Evolutionary conservation across 2,888 invertebrate species (phyloP), one percentile per base, ranked within the genome.

Genomic region (Drosophila affinis): DNA sequence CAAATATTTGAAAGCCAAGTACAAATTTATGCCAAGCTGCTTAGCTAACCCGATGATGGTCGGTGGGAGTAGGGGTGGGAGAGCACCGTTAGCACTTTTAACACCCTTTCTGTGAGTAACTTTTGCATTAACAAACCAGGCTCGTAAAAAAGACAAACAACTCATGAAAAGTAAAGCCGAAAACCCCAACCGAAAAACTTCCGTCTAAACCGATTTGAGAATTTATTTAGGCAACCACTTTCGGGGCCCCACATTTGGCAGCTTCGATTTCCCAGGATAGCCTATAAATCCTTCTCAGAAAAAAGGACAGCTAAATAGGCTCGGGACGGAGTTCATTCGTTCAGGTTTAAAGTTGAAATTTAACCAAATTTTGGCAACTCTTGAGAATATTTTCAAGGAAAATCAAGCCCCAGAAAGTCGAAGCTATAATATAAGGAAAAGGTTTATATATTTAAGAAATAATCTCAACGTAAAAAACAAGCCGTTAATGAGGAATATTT

Each of bases 61-160:
- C 4, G 14, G 27, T 12, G 29, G 49, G 0, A 21, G 48, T 49
- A 52, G 27, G 27, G 49, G 27, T 27, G 27, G 27, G 27, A 2
- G 29, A 9, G 29, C 29, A n/a, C 39, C 39, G 46, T 21, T 49
- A 70, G 61, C 57, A 60, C 68, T 78, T 78, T 75, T 56, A 57
- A 76, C 88, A 78, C 83, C 83, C 79, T 73, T 73, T 65, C 60
- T 52, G 27, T 29, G 67, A 67, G 64, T 62, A 75, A 78, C 78
- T 86, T 80, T 80, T 79, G 75, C 85, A 75, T 83, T 87, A 78
- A 73, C 70, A 75, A 72, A 68, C 65, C 62, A 48, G n/a, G 48
- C 67, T 80, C 84, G 71, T 80, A 82, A 84, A 83, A 69, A 51
- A 76, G 68, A 68, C 72, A 85, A 88, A 72, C 75, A 81, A 59